Percentiles rank a stretch among this genome's conserved stretches.
Conservation (phyloP, 1,140 invertebrate species). For the Amphibalanus amphitrite region DNA sequence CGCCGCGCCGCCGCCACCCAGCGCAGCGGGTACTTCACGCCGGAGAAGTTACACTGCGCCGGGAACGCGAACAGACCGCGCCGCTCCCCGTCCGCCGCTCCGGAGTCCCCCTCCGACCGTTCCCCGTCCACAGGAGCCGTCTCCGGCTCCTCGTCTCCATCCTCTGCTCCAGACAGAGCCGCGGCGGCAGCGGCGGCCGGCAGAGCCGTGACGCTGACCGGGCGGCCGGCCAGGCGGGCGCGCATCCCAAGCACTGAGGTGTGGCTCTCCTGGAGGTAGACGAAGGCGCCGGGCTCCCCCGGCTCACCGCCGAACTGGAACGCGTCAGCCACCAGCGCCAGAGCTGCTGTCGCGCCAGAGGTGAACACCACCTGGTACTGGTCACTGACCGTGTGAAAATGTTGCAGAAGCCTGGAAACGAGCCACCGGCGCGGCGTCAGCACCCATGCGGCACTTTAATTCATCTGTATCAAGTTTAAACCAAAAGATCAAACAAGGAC, state of each 20-base stretch:
- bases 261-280: slow-evolving; percentile 78
- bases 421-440: slow-evolving; percentile 12
- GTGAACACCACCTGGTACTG: slow-evolving; percentile 83
- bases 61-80: slow-evolving; percentile 66
- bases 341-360: slow-evolving; percentile 60
- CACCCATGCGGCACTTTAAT: slow-evolving; percentile 9
- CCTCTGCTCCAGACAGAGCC: too few species aligned
- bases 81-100: too few species aligned
- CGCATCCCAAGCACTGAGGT: slow-evolving; percentile 87
- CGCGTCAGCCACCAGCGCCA: slow-evolving; percentile 66
- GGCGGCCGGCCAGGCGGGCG: slow-evolving; percentile 29
- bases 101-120: too few species aligned
- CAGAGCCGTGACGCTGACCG: slow-evolving; percentile 9
- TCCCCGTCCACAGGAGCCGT: too few species aligned
- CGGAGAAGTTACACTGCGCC: slow-evolving; percentile 88
- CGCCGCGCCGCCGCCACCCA: slow-evolving; percentile 49
- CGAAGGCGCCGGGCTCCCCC: slow-evolving; percentile 39
- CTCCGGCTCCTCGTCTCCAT: neutral
- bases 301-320: slow-evolving; percentile 40
- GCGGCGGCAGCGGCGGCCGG: too few species aligned
- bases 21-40: slow-evolving; percentile 63
- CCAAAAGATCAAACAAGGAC: neutral
- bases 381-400: slow-evolving; percentile 61
- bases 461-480: slow-evolving; percentile 4
- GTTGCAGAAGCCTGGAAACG: slow-evolving; percentile 49